phyloP scores from a whole-genome alignment of 1,140 invertebrate genomes.

The Sweltsa coloradensis region DNA sequence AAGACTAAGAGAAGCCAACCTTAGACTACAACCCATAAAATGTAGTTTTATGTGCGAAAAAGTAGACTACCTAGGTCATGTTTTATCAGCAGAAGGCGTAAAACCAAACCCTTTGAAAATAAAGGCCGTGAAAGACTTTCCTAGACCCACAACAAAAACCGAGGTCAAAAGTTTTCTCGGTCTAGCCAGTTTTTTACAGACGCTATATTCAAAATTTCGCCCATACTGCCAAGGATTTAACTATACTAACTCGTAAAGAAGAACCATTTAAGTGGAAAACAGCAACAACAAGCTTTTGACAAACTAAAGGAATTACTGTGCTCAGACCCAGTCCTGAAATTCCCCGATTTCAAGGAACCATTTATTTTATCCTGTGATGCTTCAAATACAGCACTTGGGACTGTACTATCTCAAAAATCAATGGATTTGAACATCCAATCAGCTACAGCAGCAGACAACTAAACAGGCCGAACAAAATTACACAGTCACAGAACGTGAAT shows the following conservation, averaged over 20 bases:
- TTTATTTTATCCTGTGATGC: neutral
- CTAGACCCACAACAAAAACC: conserved; percentile 22
- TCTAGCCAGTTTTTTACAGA: conserved; percentile 25
- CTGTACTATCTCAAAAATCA: neutral
- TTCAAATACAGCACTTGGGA: neutral
- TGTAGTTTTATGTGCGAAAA: neutral
- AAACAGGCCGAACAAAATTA: neutral
- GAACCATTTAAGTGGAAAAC: neutral
- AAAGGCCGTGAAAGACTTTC: conserved; percentile 23
- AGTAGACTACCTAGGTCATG: neutral
- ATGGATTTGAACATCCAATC: neutral
- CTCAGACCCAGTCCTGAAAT: neutral
- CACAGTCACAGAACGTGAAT: neutral
- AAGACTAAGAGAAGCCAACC: neutral
- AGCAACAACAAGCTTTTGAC: neutral
- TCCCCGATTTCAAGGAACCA: neutral
- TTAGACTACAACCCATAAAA: neutral
- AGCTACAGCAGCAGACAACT: neutral
- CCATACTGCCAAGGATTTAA: neutral
- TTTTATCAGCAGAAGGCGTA: neutral
- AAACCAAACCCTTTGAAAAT: neutral
- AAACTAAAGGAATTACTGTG: too few relatives aligned
- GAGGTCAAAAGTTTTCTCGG: conserved; percentile 26
- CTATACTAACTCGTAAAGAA: neutral
- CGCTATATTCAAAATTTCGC: conserved; percentile 23